Evolutionary conservation across 1,140 invertebrate species (phyloP).

Genomic region (Trachymyrmex cornetzi): DNA sequence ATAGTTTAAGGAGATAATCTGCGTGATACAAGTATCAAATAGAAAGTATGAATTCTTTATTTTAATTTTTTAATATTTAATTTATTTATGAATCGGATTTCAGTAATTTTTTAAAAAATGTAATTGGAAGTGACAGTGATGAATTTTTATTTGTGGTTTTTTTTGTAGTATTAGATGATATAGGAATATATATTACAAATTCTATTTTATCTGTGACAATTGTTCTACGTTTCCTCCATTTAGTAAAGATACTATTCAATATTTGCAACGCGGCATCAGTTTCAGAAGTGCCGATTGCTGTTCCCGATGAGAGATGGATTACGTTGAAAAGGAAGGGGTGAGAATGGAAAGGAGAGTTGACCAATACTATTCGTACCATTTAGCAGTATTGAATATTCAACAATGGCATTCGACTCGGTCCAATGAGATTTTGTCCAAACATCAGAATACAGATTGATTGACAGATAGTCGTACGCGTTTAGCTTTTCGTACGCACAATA

Average conservation of each 20-base stretch:
- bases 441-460: slow-evolving; percentile 29
- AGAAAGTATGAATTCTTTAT: neutral
- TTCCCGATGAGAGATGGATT: slow-evolving; percentile 50
- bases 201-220: neutral
- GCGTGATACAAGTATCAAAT: neutral
- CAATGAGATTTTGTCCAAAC: slow-evolving; percentile 37
- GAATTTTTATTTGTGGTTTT: neutral
- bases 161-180: neutral
- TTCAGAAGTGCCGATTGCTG: slow-evolving; percentile 60
- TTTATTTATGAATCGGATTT: neutral
- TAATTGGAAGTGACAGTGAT: too few relatives aligned
- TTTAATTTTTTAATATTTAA: slow-evolving; percentile 10
- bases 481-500: slow-evolving; percentile 2
- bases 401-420: slow-evolving; percentile 29
- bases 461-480: neutral
- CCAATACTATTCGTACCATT: slow-evolving; percentile 63
- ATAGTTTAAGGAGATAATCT: neutral
- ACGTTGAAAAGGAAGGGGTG: slow-evolving; percentile 34
- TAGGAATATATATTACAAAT: neutral
- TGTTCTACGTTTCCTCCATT: slow-evolving; percentile 39
- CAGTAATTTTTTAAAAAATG: neutral
- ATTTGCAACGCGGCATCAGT: slow-evolving; percentile 45
- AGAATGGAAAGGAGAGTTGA: slow-evolving; percentile 55
- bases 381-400: slow-evolving; percentile 67
- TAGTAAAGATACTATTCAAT: slow-evolving; percentile 35